Percentiles rank a stretch among this genome's conserved stretches.
These are phyloP conservation scores for Thamnaconus septentrionalis DNA, from an alignment of 2,113 vertebrate genomes.

Conservation along the genomic window DNA sequence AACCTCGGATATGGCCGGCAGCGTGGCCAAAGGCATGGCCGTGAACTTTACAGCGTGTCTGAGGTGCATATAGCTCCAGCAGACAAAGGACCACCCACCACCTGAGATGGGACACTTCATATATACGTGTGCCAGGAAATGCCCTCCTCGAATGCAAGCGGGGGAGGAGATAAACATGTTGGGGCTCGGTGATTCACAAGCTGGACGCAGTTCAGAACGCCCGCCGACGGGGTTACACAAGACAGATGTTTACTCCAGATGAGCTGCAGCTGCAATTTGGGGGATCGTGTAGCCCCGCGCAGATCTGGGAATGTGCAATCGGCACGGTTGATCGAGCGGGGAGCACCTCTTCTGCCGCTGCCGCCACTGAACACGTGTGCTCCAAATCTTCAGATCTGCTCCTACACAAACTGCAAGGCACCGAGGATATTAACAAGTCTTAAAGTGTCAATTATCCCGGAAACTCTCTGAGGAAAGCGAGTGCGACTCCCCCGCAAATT, in stretches of 20 bases:
- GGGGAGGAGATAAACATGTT: conserved; percentile 64
- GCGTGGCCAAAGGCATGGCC: conserved; percentile 49
- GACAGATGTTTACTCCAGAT: conserved; percentile 66
- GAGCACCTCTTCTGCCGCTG: too few relatives aligned
- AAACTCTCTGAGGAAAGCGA: conserved; percentile 19
- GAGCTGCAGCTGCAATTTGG: conserved; percentile 47
- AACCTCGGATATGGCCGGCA: conserved; percentile 59
- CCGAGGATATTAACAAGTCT: conserved; percentile 65
- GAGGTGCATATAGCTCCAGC: conserved; percentile 24
- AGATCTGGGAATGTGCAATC: conserved; percentile 51
- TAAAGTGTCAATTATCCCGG: conserved; percentile 50
- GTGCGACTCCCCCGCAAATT: too few relatives aligned
- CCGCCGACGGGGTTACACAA: conserved; percentile 45
- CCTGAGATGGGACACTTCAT: conserved; percentile 41
- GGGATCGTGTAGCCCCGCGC: conserved; percentile 48
- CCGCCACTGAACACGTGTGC: conserved; percentile 37
- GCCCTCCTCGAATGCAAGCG: conserved; percentile 58
- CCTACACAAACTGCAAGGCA: conserved; percentile 54
- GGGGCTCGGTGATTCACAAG: conserved; percentile 47
- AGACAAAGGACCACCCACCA: conserved; percentile 67
- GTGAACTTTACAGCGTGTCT: conserved; percentile 59
- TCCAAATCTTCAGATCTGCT: conserved; percentile 6
- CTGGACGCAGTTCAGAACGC: conserved; percentile 1
- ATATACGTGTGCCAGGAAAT: conserved; percentile 64
- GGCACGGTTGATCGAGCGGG: conserved; percentile 33